Conservation (phyloP, 2,797 vertebrate genomes). For the Rhinella marina region DNA sequence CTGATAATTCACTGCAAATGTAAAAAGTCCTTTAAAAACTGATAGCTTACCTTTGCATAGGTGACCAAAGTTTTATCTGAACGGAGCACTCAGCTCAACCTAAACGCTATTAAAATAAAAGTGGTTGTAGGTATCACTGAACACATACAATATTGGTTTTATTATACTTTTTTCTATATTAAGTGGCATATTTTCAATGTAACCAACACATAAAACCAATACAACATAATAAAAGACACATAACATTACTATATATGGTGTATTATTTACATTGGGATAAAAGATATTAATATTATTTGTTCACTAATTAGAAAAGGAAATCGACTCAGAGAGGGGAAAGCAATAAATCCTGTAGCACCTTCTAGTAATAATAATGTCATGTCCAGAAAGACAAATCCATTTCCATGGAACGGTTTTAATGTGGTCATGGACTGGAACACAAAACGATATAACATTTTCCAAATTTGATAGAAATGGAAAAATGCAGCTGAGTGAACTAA, state of each 20-base stretch:
- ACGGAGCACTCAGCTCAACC: too few species aligned
- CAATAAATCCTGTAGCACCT: slow-evolving; percentile 22
- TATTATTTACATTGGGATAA: background rate
- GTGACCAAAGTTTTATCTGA: too few species aligned
- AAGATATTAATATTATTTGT: background rate
- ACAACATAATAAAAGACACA: background rate
- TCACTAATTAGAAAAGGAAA: slow-evolving; percentile 37
- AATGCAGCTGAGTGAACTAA: slow-evolving; percentile 21
- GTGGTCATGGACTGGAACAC: slow-evolving; percentile 36
- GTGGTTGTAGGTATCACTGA: background rate
- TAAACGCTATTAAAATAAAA: background rate
- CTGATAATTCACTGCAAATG: too few species aligned
- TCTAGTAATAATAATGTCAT: slow-evolving; percentile 25
- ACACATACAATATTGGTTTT: too few species aligned
- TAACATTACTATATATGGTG: background rate
- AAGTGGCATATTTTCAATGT: background rate
- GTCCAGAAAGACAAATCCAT: slow-evolving; percentile 41
- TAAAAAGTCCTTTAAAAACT: too few species aligned
- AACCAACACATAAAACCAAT: background rate
- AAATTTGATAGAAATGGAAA: slow-evolving; percentile 39
- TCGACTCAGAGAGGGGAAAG: background rate
- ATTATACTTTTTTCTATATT: background rate
- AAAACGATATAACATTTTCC: slow-evolving; percentile 54
- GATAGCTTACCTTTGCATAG: too few species aligned
- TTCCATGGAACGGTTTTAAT: slow-evolving; percentile 54